phyloP scores from a whole-genome alignment of 1,140 invertebrate species.

The Daktulosphaira vitifoliae region DNA sequence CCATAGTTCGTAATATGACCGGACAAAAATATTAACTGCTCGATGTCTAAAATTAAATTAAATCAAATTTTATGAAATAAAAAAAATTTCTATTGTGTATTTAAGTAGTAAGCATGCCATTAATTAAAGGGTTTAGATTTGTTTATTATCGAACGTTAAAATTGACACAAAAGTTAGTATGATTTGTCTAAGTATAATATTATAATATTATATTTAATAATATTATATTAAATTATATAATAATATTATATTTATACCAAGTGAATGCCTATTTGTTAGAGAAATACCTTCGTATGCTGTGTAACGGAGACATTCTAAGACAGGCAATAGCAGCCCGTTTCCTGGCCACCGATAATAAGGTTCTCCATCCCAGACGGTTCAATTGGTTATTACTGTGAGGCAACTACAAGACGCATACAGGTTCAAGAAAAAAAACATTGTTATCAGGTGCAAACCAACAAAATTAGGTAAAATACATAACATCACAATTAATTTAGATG shows the following conservation, averaged over 20 bases:
- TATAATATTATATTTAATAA: too few species aligned
- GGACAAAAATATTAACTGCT: conserved; percentile 93
- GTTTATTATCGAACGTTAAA: too few species aligned
- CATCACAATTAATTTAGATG: neutral
- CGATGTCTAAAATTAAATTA: conserved; percentile 69
- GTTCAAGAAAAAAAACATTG: conserved; percentile 37
- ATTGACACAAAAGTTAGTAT: too few species aligned
- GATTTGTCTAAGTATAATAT: too few species aligned
- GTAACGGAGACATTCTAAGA: conserved; percentile 82
- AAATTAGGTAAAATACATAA: conserved; percentile 1
- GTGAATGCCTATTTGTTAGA: conserved; percentile 8
- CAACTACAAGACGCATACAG: conserved; percentile 32
- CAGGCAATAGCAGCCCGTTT: conserved; percentile 93
- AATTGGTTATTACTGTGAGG: conserved; percentile 36
- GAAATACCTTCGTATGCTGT: conserved; percentile 77
- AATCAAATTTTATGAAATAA: too few species aligned
- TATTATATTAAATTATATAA: too few species aligned
- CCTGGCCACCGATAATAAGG: conserved; percentile 82
- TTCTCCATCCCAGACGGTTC: conserved; percentile 65
- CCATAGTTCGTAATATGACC: conserved; percentile 91
- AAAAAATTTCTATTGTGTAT: too few species aligned
- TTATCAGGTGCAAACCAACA: conserved; percentile 1
- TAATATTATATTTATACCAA: too few species aligned
- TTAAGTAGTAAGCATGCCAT: too few species aligned
- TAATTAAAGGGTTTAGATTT: neutral